Conservation (phyloP, 2,888 invertebrate species). For the Parasteatoda lunata region DNA sequence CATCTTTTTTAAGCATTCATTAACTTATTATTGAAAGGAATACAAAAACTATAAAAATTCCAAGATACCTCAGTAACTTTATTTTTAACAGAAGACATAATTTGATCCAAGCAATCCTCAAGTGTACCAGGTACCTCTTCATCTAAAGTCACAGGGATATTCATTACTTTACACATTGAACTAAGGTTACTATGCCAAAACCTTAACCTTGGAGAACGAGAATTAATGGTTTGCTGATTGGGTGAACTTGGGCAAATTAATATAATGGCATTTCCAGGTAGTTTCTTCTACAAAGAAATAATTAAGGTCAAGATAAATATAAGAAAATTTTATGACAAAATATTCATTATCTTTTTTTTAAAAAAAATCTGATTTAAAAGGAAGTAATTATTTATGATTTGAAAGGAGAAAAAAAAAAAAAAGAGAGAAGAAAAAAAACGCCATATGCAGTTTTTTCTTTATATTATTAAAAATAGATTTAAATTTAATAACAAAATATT, state of each 20-base stretch:
- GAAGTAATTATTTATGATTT: too few relatives aligned
- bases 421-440: too few relatives aligned
- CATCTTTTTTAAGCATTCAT: too few relatives aligned
- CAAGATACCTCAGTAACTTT: conserved; percentile 80
- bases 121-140: conserved; percentile 72
- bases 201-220: conserved; percentile 78
- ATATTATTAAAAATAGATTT: too few relatives aligned
- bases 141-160: conserved; percentile 76
- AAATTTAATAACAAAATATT: too few relatives aligned
- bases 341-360: too few relatives aligned
- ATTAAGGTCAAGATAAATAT: conserved; percentile 11
- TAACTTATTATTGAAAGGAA: too few relatives aligned
- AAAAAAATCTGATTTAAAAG: not conserved
- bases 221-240: conserved; percentile 70
- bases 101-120: conserved; percentile 75
- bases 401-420: too few relatives aligned
- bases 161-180: conserved; percentile 81
- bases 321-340: too few relatives aligned
- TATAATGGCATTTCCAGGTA: conserved; percentile 82
- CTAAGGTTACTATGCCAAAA: conserved; percentile 83
- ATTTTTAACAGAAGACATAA: conserved; percentile 78
- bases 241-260: conserved; percentile 76
- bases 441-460: too few relatives aligned
- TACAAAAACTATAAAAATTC: too few relatives aligned
- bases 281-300: conserved; percentile 77